Percentiles rank a stretch among this genome's conserved stretches.
Conservation (phyloP, 2,888 invertebrate genomes). For the Sarcophaga carnaria region DNA sequence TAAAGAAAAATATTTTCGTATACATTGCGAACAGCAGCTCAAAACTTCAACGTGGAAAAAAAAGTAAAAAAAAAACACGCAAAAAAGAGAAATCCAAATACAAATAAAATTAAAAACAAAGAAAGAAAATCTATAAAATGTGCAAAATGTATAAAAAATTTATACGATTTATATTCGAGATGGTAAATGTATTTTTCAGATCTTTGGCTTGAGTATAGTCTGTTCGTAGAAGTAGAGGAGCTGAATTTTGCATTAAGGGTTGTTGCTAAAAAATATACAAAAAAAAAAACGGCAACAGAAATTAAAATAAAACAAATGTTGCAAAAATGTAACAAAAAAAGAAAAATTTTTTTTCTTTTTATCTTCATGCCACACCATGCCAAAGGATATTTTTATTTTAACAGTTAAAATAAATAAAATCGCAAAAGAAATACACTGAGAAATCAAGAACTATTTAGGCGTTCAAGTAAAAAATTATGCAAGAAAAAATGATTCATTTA, state of each 20-base stretch:
- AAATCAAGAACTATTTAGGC: neutral
- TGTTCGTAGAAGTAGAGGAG: conserved; percentile 48
- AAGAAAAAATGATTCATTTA: no score
- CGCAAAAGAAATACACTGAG: neutral
- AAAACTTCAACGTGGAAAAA: neutral
- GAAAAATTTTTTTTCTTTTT: conserved; percentile 66
- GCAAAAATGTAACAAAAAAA: conserved; percentile 40
- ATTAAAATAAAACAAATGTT: conserved; percentile 34
- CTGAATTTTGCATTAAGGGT: conserved; percentile 64
- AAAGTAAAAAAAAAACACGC: neutral
- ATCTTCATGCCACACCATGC: conserved; percentile 56
- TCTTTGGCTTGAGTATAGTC: neutral
- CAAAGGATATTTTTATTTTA: conserved; percentile 75
- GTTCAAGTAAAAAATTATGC: no score
- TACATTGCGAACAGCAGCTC: neutral
- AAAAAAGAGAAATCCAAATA: neutral
- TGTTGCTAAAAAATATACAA: conserved; percentile 46
- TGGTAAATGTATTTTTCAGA: neutral
- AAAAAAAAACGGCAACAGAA: conserved; percentile 7
- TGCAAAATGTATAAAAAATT: conserved; percentile 16
- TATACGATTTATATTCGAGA: conserved; percentile 7
- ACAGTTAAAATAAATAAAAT: conserved; percentile 72
- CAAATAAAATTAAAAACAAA: conserved; percentile 16
- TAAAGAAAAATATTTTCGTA: conserved; percentile 73
- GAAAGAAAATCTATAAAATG: conserved; percentile 52